Evolutionary conservation across 2,797 vertebrate species (phyloP), one percentile per base, ranked within the genome.

Genomic region (Myotis myotis): DNA sequence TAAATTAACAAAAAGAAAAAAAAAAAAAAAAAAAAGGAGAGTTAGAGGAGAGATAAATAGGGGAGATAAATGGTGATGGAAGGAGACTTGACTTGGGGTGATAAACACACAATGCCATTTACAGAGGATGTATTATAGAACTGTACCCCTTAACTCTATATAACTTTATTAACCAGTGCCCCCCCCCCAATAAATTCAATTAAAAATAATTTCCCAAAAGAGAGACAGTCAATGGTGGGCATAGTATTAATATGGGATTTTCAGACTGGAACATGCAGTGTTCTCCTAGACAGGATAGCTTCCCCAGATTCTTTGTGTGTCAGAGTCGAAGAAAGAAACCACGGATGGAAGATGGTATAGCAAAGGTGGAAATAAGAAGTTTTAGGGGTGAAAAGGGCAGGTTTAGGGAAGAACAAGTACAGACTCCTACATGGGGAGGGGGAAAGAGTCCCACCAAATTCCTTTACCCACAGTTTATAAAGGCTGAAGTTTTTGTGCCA

Each of bases 211-310:
- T 82, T 25, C 10, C 11, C 5, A 68, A 23, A 25, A 60, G 12
- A 92, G 51, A 87, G n/a, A 41, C 0, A 30, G 2, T n/a, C 62
- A 44, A 5, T 8, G 11, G 5, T 30, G 36, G 28, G 4, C 8
- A 38, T 12, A 51, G 17, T 30, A 62, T 30, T 62, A 62, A 28
- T 62, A 62, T 6, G 60, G 28, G 12, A 62, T 62, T 62, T 62
- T 62, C 13, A 1, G 25, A 30, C 25, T 28, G 12, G 60, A 62
- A 62, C 28, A 62, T 5, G 0, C 1, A 0, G 60, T 30, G 28
- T 62, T 62, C 60, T 60, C 25, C 60, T 62, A 15, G 12, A 12
- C 60, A 62, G 60, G 13, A 62, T 62, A 60, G 28, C 9, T 62
- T 62, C 25, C 57, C 12, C 2, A 5, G 25, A 62, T 15, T 62